phyloP scores from a whole-genome alignment of 2,888 invertebrate genomes.

The Eristalis arbustorum region DNA sequence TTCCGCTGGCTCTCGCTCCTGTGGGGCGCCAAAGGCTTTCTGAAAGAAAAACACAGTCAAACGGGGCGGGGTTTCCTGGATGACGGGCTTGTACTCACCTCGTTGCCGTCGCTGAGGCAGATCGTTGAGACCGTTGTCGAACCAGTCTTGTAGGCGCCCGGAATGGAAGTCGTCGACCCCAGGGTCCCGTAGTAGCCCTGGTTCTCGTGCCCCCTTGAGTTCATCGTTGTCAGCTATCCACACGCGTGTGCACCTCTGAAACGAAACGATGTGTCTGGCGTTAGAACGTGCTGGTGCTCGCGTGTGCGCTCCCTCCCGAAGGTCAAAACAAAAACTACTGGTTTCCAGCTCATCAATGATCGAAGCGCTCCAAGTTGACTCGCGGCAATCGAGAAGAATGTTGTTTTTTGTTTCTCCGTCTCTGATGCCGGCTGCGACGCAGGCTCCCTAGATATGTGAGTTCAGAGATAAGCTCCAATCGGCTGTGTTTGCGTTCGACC shows the following conservation, averaged over 20 bases:
- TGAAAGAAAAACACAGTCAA: background rate
- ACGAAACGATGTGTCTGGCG: background rate
- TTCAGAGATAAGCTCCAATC: background rate
- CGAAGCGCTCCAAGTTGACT: background rate
- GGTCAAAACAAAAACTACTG: slow-evolving; percentile 4
- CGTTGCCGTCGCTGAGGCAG: slow-evolving; percentile 23
- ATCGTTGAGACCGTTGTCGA: slow-evolving; percentile 52
- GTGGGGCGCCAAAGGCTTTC: slow-evolving; percentile 4
- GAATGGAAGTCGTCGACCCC: slow-evolving; percentile 73
- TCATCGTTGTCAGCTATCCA: slow-evolving; percentile 2
- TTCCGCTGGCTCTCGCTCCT: background rate
- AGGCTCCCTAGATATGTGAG: background rate
- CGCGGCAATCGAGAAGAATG: background rate
- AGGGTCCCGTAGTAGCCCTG: slow-evolving; percentile 73
- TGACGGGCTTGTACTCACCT: slow-evolving; percentile 12
- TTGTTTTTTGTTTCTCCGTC: background rate
- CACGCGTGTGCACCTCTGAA: background rate
- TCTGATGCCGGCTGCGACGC: background rate
- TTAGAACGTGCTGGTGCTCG: background rate
- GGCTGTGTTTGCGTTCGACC: background rate
- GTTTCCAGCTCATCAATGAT: background rate
- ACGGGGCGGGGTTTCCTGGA: background rate
- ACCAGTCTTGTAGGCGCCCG: slow-evolving; percentile 56
- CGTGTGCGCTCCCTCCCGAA: background rate
- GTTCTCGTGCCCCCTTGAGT: slow-evolving; percentile 73